Conservation (phyloP, 1,140 invertebrate species). For the Holcopasites calliopsidis region DNA sequence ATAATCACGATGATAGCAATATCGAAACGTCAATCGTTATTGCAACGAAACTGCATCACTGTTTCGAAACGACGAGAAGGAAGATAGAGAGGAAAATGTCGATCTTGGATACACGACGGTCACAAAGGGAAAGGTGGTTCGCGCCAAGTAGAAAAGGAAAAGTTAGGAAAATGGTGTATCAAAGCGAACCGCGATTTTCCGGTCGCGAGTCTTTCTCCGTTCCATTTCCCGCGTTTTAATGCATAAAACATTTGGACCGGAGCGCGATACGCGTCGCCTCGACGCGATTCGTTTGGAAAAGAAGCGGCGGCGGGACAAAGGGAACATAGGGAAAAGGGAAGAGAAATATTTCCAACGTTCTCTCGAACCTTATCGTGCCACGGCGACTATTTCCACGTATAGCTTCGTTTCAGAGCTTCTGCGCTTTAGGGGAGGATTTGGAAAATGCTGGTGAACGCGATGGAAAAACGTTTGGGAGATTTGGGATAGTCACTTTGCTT, state of each 20-base stretch:
- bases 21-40: too few relatives aligned
- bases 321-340: too few relatives aligned
- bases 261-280: conserved; percentile 2
- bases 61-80: too few relatives aligned
- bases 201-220: conserved; percentile 18
- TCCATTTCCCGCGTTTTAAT: conserved; percentile 37
- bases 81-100: too few relatives aligned
- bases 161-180: not conserved
- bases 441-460: too few relatives aligned
- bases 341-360: not conserved
- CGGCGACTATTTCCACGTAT: conserved; percentile 1
- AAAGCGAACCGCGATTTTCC: conserved; percentile 21
- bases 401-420: not conserved
- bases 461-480: too few relatives aligned
- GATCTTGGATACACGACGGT: too few relatives aligned
- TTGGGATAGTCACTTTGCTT: too few relatives aligned
- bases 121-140: not conserved
- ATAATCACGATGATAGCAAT: too few relatives aligned
- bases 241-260: conserved; percentile 38
- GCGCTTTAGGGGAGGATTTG: too few relatives aligned
- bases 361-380: conserved; percentile 12
- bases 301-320: not conserved
- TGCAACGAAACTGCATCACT: too few relatives aligned
- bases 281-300: conserved; percentile 17
- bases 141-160: not conserved